These are phyloP conservation scores for Alloscopus bannaensis DNA, from an alignment of 2,888 invertebrate genomes.

Conservation along the genomic window DNA sequence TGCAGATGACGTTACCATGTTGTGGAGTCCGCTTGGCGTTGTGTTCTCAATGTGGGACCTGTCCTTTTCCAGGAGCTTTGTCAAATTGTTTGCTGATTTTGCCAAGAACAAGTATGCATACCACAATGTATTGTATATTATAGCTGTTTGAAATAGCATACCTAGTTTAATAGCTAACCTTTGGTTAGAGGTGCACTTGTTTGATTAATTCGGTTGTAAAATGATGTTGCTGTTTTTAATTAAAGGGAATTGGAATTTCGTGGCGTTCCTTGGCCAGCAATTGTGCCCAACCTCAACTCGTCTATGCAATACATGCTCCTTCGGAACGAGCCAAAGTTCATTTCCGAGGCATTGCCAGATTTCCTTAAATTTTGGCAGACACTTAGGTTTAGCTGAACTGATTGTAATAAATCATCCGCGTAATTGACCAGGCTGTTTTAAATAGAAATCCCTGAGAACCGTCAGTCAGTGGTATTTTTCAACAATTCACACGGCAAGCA, in stretches of 20 bases:
- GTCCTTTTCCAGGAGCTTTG: conserved; percentile 56
- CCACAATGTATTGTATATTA: no score
- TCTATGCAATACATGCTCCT: conserved; percentile 55
- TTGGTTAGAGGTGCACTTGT: no score
- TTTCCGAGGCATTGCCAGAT: conserved; percentile 53
- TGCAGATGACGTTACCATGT: conserved; percentile 58
- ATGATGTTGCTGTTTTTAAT: no score
- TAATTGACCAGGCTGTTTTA: no score
- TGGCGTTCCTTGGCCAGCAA: conserved; percentile 47
- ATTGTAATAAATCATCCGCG: no score
- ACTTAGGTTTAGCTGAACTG: no score
- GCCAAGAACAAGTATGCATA: conserved; percentile 50
- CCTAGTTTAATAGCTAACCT: no score
- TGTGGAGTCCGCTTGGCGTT: conserved; percentile 38
- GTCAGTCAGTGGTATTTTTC: no score
- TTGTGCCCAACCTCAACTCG: conserved; percentile 2
- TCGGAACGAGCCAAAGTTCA: conserved; percentile 29
- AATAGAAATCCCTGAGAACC: no score
- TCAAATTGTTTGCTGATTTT: conserved; percentile 58
- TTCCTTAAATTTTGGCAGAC: conserved; percentile 47
- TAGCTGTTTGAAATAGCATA: no score
- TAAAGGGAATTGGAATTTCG: conserved; percentile 52
- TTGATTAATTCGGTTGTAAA: no score
- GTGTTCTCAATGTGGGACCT: conserved; percentile 23
- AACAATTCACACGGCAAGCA: no score